A percentile compares a stretch with the other conserved stretches of the same genome.
Evolutionary conservation across 1,140 invertebrate genomes (phyloP).

Genomic region (Drosophila obscura): DNA sequence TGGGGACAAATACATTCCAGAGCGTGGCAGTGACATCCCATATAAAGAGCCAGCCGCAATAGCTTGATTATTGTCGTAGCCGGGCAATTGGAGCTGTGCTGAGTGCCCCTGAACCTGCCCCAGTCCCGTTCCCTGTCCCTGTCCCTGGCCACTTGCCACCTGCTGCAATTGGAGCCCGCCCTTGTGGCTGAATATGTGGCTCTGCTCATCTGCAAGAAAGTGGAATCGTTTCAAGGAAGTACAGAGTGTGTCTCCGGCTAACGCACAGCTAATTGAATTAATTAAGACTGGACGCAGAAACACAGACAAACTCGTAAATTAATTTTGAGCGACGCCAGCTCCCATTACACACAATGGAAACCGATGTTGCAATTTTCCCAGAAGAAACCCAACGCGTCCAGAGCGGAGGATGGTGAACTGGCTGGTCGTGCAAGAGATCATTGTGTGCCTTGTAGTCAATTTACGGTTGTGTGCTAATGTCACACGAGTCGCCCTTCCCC

Average conservation of each 20-base stretch:
- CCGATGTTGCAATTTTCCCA: constrained; percentile 76
- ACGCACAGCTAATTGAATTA: constrained; percentile 79
- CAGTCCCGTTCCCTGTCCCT: background rate
- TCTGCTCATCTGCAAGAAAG: constrained; percentile 72
- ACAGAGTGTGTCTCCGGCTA: constrained; percentile 56
- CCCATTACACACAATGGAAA: constrained; percentile 74
- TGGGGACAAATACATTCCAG: constrained; percentile 67
- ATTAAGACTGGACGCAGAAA: constrained; percentile 60
- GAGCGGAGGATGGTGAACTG: constrained; percentile 3
- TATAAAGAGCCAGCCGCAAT: constrained; percentile 48
- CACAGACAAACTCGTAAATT: constrained; percentile 73
- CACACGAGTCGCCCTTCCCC: constrained; percentile 4
- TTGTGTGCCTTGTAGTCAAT: constrained; percentile 63
- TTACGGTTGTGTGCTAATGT: constrained; percentile 60
- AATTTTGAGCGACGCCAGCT: constrained; percentile 61
- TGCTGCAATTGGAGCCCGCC: constrained; percentile 86
- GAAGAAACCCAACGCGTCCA: constrained; percentile 34
- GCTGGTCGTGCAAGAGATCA: constrained; percentile 13
- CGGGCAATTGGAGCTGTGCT: constrained; percentile 43
- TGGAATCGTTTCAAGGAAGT: constrained; percentile 58
- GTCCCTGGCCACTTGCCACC: constrained; percentile 29
- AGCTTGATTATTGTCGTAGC: constrained; percentile 49
- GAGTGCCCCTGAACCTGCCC: constrained; percentile 56
- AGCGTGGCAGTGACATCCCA: constrained; percentile 65
- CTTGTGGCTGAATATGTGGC: constrained; percentile 89